Percentiles rank a stretch among this genome's conserved stretches.
Evolutionary conservation across 2,113 vertebrate genomes (phyloP).

Genomic region (Nipponia nippon): DNA sequence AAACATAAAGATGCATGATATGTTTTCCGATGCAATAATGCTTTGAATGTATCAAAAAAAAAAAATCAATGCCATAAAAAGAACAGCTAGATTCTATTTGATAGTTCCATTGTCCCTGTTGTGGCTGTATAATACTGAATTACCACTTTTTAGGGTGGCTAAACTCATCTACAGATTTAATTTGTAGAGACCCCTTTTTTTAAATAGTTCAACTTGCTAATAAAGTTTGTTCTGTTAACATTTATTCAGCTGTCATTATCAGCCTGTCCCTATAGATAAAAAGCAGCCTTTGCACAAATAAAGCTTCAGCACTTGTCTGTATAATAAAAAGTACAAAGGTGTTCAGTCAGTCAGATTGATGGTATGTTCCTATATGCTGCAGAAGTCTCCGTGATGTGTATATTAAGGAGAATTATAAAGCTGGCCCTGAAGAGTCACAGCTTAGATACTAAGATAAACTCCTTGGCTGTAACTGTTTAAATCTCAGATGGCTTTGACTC

Average conservation of each 20-base stretch:
- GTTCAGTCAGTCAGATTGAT: background rate
- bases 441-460: slow-evolving; percentile 15
- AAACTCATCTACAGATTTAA: background rate
- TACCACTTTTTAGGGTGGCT: slow-evolving; percentile 6
- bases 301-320: slow-evolving; percentile 30
- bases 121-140: slow-evolving; percentile 17
- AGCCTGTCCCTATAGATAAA: slow-evolving; percentile 7
- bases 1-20: slow-evolving; percentile 73
- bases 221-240: slow-evolving; percentile 25
- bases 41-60: slow-evolving; percentile 66
- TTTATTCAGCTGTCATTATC: slow-evolving; percentile 17
- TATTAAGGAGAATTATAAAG: slow-evolving; percentile 3
- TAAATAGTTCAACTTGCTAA: slow-evolving; percentile 2
- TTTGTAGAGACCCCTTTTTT: slow-evolving; percentile 21
- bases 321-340: slow-evolving; percentile 1
- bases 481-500: slow-evolving; percentile 23
- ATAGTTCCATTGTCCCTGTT: slow-evolving; percentile 40
- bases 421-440: slow-evolving; percentile 15
- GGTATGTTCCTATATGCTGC: background rate
- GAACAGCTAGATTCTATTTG: slow-evolving; percentile 50
- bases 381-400: background rate
- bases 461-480: slow-evolving; percentile 27
- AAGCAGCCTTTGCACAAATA: slow-evolving; percentile 63
- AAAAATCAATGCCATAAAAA: slow-evolving; percentile 60
- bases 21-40: slow-evolving; percentile 72